These are phyloP conservation scores for Nesometra sesokonis DNA, from an alignment of 35 echinoderm and acorn worm genomes.

Conservation along the genomic window DNA sequence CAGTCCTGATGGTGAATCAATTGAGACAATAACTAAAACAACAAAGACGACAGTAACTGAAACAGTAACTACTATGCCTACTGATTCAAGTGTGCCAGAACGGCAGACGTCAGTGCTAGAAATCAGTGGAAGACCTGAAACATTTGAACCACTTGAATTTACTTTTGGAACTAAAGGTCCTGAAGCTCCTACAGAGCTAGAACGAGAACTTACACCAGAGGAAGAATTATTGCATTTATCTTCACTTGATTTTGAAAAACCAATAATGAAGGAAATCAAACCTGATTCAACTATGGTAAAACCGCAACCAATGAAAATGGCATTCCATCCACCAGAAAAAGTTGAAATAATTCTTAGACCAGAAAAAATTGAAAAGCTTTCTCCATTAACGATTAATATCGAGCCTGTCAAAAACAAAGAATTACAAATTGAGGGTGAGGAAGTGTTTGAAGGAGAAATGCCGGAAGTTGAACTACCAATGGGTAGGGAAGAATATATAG, in stretches of 20 bases:
- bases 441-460: slow-evolving; percentile 29
- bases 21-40: slow-evolving; percentile 19
- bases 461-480: not conserved
- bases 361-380: not conserved
- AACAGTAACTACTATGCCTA: slow-evolving; percentile 2
- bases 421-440: not conserved
- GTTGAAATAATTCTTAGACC: not conserved
- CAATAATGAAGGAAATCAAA: not conserved
- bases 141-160: not conserved
- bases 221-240: not conserved
- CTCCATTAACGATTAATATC: not conserved
- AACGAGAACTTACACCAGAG: not conserved
- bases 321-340: not conserved
- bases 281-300: not conserved
- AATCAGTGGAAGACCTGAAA: not conserved
- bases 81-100: not conserved
- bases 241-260: not conserved
- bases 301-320: not conserved
- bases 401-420: not conserved
- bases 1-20: not conserved
- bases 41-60: slow-evolving; percentile 14
- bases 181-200: not conserved
- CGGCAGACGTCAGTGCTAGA: not conserved
- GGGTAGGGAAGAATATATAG: not conserved
- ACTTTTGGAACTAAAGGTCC: not conserved